phyloP scores from a whole-genome alignment of 1,140 invertebrate genomes.

The Drosophila jambulina region DNA sequence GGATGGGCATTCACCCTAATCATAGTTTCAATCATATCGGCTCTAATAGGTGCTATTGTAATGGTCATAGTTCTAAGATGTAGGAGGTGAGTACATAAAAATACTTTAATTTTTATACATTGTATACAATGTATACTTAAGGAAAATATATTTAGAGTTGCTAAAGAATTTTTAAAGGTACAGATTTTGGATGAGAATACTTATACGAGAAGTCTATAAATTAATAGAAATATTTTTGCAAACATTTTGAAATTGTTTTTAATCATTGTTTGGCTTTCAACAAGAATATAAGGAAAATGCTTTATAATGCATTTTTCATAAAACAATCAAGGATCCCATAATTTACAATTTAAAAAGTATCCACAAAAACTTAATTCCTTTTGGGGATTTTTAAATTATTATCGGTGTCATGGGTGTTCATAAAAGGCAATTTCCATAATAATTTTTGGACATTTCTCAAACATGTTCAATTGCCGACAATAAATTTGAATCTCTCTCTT shows the following conservation, averaged over 20 bases:
- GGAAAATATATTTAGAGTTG: not conserved
- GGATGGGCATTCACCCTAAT: conserved; percentile 86
- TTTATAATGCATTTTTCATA: too few species aligned
- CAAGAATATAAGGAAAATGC: too few species aligned
- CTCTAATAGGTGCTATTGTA: conserved; percentile 86
- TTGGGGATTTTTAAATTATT: conserved; percentile 12
- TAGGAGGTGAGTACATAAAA: conserved; percentile 85
- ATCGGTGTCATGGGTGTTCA: conserved; percentile 1
- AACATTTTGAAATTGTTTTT: too few species aligned
- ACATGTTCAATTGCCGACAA: conserved; percentile 29
- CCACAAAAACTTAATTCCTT: not conserved
- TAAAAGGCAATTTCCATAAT: conserved; percentile 31
- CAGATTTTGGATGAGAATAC: too few species aligned
- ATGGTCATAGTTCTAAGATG: conserved; percentile 87
- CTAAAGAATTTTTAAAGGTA: not conserved
- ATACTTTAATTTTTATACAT: too few species aligned
- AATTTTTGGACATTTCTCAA: conserved; percentile 19
- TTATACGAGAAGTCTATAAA: too few species aligned
- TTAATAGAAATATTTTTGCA: too few species aligned
- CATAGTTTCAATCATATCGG: conserved; percentile 86
- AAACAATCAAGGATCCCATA: not conserved
- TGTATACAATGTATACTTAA: too few species aligned
- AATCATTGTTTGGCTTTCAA: too few species aligned
- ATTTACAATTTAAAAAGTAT: not conserved
- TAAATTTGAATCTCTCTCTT: conserved; percentile 30